These are phyloP conservation scores for Erebia aethiops DNA, from an alignment of 2,888 invertebrate genomes.

Conservation along the genomic window DNA sequence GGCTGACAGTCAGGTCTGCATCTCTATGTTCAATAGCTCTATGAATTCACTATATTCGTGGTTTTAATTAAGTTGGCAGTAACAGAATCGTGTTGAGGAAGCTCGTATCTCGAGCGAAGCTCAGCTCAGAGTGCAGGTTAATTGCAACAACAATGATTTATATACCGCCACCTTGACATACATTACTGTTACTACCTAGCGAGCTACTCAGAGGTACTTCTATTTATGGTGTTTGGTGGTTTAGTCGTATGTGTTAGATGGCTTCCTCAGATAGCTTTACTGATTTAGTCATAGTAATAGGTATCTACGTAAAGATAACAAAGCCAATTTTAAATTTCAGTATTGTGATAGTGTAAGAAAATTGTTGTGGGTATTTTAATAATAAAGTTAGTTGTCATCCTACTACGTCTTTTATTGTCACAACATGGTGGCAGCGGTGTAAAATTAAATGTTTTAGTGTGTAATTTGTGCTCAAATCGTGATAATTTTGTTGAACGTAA, in stretches of 20 bases:
- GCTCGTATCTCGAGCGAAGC: slow-evolving; percentile 30
- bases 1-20: no score
- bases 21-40: no score
- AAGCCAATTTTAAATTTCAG: no score
- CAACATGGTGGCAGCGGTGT: no score
- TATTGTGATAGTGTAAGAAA: no score
- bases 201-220: slow-evolving; percentile 14
- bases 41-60: slow-evolving; percentile 39
- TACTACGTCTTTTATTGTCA: no score
- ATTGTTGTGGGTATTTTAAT: no score
- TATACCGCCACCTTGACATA: slow-evolving; percentile 41
- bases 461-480: no score
- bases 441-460: no score
- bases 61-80: slow-evolving; percentile 57
- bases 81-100: slow-evolving; percentile 45
- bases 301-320: background rate
- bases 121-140: slow-evolving; percentile 20
- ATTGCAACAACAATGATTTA: slow-evolving; percentile 56
- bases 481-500: no score
- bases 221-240: slow-evolving; percentile 12
- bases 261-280: slow-evolving; percentile 9
- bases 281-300: background rate
- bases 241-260: slow-evolving; percentile 10
- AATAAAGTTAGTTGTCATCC: no score
- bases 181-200: slow-evolving; percentile 19